Evolutionary conservation across 1,140 invertebrate species (phyloP), one percentile per base, ranked within the genome.

Genomic region (Scylla paramamosain): DNA sequence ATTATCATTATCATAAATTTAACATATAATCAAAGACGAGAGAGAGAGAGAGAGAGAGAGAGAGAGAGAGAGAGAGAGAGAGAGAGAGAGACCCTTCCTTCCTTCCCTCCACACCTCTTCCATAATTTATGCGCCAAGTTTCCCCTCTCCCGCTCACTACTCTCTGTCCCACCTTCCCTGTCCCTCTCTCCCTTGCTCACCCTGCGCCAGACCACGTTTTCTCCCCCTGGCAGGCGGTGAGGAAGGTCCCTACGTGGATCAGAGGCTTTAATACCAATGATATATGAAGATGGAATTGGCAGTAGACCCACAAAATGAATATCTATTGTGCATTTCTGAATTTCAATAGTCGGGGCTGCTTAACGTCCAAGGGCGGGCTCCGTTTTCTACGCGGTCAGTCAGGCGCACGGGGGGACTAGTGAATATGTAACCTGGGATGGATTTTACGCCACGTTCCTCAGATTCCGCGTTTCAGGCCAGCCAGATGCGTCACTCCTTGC

Each of bases 21-120:
- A 39, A 39, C 39, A 39, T 39, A 52, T 28, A 20, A 59, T 59
- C 12, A 20, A 59, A 59, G 52, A 59, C 0, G 86, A 88, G 86
- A 88, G 86, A 88, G 86, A 88, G 86, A 88, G 86, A 88, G 86
- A 88, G 86, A 88, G 86, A 88, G 86, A 88, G 86, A 88, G 86
- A 88, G 86, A 88, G 86, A 88, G 86, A 88, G 86, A 88, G 86
- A 88, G 86, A 88, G 52, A 59, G 52, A 59, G 52, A 88, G 29
- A 39, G 87, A 88, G 87, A 39, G 87, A 88, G 32, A 88, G 8
- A 39, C 1, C 6, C 1, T 0, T 29, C 8, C 25, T 20, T 32
- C 29, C 32, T 12, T 88, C 31, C 29, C 28, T 46, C 39, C 39
- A 39, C 39, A 39, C 39, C 39, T 39, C 39, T 6, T 39, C 14